phyloP scores from a whole-genome alignment of 1,140 invertebrate genomes.

The Laupala kohalensis region DNA sequence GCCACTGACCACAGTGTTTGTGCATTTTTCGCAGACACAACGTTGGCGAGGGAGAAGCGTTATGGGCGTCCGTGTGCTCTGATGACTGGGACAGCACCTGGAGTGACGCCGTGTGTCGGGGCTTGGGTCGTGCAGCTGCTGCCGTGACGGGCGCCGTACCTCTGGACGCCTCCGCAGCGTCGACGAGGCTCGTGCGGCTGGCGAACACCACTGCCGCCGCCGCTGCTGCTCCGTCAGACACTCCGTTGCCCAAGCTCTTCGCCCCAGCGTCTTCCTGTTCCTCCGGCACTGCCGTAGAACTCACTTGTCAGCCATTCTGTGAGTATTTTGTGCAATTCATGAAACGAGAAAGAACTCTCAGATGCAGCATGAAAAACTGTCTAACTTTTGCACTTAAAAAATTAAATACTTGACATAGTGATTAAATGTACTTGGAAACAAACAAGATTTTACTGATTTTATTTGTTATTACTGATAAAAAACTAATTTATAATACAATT shows the following conservation, averaged over 20 bases:
- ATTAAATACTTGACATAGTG: too few relatives aligned
- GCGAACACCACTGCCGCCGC: background rate
- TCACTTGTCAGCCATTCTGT: slow-evolving; percentile 43
- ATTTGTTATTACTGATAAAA: too few relatives aligned
- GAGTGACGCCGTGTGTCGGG: slow-evolving; percentile 37
- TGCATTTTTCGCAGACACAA: background rate
- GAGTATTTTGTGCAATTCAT: slow-evolving; percentile 18
- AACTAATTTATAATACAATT: too few relatives aligned
- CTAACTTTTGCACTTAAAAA: too few relatives aligned
- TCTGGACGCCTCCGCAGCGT: background rate
- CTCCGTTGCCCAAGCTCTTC: slow-evolving; percentile 29
- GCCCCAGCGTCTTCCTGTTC: slow-evolving; percentile 29
- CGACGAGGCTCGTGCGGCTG: background rate
- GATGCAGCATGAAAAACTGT: too few relatives aligned
- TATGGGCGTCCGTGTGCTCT: slow-evolving; percentile 34
- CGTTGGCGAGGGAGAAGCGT: slow-evolving; percentile 21
- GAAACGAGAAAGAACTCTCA: too few relatives aligned
- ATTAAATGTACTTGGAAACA: too few relatives aligned
- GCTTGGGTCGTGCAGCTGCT: slow-evolving; percentile 31
- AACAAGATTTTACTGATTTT: too few relatives aligned
- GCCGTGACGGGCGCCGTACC: slow-evolving; percentile 6
- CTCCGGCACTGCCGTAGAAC: slow-evolving; percentile 32
- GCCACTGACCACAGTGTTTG: too few relatives aligned
- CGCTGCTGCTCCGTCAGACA: background rate
- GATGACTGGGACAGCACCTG: slow-evolving; percentile 37